Evolutionary conservation across 53 echinoderm and acorn worm genomes (phyloP), one percentile per base, ranked within the genome.

Genomic region (Arbacia lixula): DNA sequence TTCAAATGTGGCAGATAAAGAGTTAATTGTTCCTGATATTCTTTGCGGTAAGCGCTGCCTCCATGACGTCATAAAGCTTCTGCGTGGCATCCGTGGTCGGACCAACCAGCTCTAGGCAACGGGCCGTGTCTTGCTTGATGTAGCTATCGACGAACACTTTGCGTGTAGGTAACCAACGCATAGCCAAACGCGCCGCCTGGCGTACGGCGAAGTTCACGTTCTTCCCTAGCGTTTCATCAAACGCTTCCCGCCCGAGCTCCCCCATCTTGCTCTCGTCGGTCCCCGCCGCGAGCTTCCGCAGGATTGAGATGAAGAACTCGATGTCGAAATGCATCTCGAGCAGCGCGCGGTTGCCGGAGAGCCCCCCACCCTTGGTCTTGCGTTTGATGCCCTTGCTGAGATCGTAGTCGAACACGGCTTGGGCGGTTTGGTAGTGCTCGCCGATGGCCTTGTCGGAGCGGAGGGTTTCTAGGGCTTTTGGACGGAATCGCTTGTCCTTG

Each of bases 311-410:
- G 60, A 94, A 88, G 79, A 94, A 94, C 2, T 88, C 88, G 53
- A 94, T 78, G 36, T 91, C 88, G 5, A 91, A 88, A 71, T 94
- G 94, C 46, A 94, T 91, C 28, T 91, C 80, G 17, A 88, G 88
- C 3, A 91, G 55, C 6, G 94, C 90, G 56, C 91, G 62, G 12
- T 81, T 88, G 12, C 91, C 94, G 3, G 94, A 88, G 34, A 77
- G 36, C 10, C 88, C 85, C 1, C 94, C 94, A 2, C 66, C 68
- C 10, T 67, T n/a, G 19, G 86, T 88, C 71, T 88, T 91, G 28
- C 51, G 67, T 37, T 66, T 83, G 38, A 88, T 91, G 30, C 60
- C 60, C 53, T 88, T 83, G 30, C 76, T 34, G 0, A 88, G 37
- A 68, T 94, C 94, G 83, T 77, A 88, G 42, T 78, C 42, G 0